These are phyloP conservation scores for Malaclemys terrapin DNA, from an alignment of 2,113 vertebrate genomes.

Conservation along the genomic window DNA sequence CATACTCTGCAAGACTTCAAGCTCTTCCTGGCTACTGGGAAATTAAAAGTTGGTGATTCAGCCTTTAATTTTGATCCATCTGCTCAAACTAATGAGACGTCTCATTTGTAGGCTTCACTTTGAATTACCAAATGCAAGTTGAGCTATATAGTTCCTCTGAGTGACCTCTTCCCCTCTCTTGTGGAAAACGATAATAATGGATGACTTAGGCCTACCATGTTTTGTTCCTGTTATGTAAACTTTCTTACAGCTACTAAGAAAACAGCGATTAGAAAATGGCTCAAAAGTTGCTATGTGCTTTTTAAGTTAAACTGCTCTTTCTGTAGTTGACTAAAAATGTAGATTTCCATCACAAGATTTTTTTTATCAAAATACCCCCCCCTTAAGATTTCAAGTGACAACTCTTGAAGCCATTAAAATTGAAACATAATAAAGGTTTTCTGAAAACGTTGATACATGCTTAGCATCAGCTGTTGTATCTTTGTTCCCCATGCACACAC, in stretches of 20 bases:
- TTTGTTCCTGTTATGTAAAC: conserved; percentile 58
- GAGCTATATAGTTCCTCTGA: conserved; percentile 77
- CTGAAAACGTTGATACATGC: not conserved
- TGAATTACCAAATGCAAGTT: conserved; percentile 81
- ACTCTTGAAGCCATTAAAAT: not conserved
- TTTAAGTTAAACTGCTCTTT: conserved; percentile 34
- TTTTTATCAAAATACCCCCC: not conserved
- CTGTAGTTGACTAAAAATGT: conserved; percentile 7
- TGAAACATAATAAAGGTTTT: not conserved
- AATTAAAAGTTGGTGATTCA: conserved; percentile 89
- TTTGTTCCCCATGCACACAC: not conserved
- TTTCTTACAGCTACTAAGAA: conserved; percentile 8
- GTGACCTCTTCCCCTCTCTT: conserved; percentile 53
- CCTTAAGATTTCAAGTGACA: not conserved
- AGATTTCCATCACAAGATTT: not conserved
- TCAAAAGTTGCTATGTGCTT: conserved; percentile 35
- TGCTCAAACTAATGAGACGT: conserved; percentile 89
- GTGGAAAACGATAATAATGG: conserved; percentile 73
- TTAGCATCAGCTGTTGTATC: not conserved
- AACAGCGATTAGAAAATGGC: conserved; percentile 58
- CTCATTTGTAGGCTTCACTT: conserved; percentile 83
- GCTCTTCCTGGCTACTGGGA: conserved; percentile 85
- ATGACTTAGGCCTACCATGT: conserved; percentile 61
- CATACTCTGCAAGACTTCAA: conserved; percentile 83
- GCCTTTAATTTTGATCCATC: conserved; percentile 91